phyloP scores from a whole-genome alignment of 2,797 vertebrate species.

The Lates japonicus region DNA sequence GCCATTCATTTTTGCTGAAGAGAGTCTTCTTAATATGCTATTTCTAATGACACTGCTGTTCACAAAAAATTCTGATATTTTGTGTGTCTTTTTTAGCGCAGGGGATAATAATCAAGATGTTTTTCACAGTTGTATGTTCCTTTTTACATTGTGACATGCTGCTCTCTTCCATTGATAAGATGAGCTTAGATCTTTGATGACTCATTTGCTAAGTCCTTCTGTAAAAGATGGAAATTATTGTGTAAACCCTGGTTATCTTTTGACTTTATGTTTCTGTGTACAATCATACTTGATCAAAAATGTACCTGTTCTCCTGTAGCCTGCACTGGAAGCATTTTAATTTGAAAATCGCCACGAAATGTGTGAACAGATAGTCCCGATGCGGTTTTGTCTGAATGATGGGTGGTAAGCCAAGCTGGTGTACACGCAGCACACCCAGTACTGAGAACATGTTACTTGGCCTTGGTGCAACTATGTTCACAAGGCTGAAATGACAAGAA shows the following conservation, averaged over 20 bases:
- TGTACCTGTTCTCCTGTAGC: neutral
- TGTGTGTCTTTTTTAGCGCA: neutral
- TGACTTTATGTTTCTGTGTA: neutral
- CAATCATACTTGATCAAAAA: neutral
- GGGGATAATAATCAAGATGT: neutral
- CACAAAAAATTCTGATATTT: neutral
- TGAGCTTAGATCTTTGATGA: slow-evolving; percentile 40
- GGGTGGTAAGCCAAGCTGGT: slow-evolving; percentile 62
- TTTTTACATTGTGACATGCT: slow-evolving; percentile 5
- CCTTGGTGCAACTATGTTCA: slow-evolving; percentile 62
- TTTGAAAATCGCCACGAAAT: slow-evolving; percentile 38
- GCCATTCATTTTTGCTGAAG: slow-evolving; percentile 36
- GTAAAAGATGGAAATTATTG: neutral
- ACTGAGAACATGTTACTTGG: slow-evolving; percentile 72
- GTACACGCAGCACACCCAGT: slow-evolving; percentile 64
- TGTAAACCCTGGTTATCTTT: neutral
- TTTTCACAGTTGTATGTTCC: neutral
- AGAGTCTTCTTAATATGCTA: neutral
- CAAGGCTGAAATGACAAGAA: slow-evolving; percentile 66
- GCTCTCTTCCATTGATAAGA: slow-evolving; percentile 3
- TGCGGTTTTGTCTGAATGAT: slow-evolving; percentile 71
- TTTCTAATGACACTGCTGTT: slow-evolving; percentile 34
- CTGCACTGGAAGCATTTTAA: slow-evolving; percentile 19
- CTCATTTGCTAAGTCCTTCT: slow-evolving; percentile 8
- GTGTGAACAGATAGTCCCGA: slow-evolving; percentile 36